phyloP scores from a whole-genome alignment of 2,113 vertebrate species.

The Bujurquina vittata region DNA sequence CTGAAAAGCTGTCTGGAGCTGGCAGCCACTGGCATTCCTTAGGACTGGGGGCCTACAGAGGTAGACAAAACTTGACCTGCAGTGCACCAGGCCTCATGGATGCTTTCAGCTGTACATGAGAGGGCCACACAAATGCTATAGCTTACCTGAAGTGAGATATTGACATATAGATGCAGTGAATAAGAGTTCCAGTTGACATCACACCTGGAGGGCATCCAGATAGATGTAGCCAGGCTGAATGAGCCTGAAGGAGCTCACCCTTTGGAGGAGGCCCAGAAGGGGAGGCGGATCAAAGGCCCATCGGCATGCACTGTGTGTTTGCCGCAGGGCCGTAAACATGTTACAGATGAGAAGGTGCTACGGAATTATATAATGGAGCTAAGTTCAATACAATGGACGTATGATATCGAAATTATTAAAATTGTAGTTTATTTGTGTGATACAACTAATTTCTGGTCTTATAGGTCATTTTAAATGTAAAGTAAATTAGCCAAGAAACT shows the following conservation, averaged over 20 bases:
- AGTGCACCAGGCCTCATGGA: background rate
- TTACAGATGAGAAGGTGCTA: slow-evolving; percentile 73
- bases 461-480: background rate
- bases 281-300: slow-evolving; percentile 65
- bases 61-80: slow-evolving; percentile 16
- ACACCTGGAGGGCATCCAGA: slow-evolving; percentile 50
- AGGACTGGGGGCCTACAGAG: slow-evolving; percentile 25
- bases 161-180: slow-evolving; percentile 35
- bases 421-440: background rate
- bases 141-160: slow-evolving; percentile 1
- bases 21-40: slow-evolving; percentile 59
- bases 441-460: background rate
- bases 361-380: slow-evolving; percentile 58
- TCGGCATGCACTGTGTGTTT: slow-evolving; percentile 37
- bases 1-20: slow-evolving; percentile 34
- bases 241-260: slow-evolving; percentile 37
- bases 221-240: slow-evolving; percentile 41
- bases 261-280: slow-evolving; percentile 44
- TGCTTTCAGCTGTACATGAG: slow-evolving; percentile 28
- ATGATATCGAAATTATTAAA: background rate
- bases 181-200: slow-evolving; percentile 37
- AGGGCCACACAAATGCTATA: background rate
- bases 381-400: slow-evolving; percentile 33
- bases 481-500: too few species aligned
- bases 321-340: slow-evolving; percentile 59